These are phyloP conservation scores for Dryomyza anilis DNA, from an alignment of 2,888 invertebrate genomes.

Conservation along the genomic window DNA sequence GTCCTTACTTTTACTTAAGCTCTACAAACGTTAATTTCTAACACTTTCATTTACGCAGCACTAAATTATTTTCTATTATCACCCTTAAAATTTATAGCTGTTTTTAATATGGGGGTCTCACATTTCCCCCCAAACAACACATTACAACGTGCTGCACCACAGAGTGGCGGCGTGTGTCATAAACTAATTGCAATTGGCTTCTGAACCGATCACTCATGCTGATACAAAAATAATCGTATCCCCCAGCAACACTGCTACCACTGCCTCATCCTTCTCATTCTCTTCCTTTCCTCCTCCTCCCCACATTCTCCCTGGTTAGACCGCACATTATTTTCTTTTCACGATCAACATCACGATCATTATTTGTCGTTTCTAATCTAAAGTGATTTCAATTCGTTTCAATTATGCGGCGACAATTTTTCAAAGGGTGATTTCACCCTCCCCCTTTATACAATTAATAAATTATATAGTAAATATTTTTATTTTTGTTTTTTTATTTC, in stretches of 20 bases:
- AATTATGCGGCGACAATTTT: not conserved
- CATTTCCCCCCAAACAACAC: no score
- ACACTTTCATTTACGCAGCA: no score
- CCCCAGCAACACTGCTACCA: not conserved
- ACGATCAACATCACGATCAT: not conserved
- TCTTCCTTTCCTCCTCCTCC: not conserved
- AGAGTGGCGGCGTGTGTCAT: slow-evolving; percentile 17
- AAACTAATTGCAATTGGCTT: slow-evolving; percentile 18
- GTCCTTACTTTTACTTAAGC: no score
- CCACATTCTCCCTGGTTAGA: not conserved
- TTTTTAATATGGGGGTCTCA: no score
- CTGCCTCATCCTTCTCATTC: not conserved
- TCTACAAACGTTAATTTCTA: no score
- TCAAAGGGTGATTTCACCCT: not conserved
- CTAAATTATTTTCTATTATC: no score
- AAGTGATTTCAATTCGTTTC: slow-evolving; percentile 12
- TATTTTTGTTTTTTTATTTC: slow-evolving; percentile 1
- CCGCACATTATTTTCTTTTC: not conserved
- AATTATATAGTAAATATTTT: not conserved
- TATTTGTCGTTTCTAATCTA: slow-evolving; percentile 16
- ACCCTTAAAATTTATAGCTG: no score
- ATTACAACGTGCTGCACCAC: no score
- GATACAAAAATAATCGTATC: not conserved
- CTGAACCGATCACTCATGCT: slow-evolving; percentile 2
- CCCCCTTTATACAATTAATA: not conserved